These are phyloP conservation scores for Ecdyonurus torrentis DNA, from an alignment of 2,888 invertebrate species.

Conservation along the genomic window DNA sequence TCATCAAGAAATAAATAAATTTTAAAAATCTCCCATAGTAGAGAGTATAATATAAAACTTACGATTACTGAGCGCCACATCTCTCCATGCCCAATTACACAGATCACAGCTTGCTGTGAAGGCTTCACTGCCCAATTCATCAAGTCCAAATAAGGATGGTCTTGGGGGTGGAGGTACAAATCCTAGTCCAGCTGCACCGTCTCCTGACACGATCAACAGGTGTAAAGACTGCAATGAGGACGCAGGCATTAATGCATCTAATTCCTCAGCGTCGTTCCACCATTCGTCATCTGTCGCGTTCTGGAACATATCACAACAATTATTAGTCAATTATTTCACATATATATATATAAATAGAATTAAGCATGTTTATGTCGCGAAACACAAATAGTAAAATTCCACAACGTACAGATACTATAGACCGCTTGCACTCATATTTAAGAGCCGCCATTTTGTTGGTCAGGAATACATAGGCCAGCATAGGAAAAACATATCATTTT, in stretches of 20 bases:
- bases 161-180: background rate
- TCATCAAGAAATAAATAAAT: too few relatives aligned
- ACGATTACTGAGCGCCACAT: constrained; percentile 13
- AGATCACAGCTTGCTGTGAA: constrained; percentile 45
- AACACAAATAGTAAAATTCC: too few relatives aligned
- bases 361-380: too few relatives aligned
- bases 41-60: background rate
- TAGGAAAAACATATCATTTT: too few relatives aligned
- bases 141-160: background rate
- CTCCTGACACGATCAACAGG: background rate
- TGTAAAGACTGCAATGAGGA: background rate
- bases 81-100: constrained; percentile 53
- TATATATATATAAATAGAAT: too few relatives aligned
- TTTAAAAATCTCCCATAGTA: too few relatives aligned
- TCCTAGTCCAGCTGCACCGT: background rate
- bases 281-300: background rate
- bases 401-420: too few relatives aligned
- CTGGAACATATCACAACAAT: background rate
- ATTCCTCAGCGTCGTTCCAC: background rate
- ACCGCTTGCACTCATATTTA: too few relatives aligned
- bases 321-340: too few relatives aligned
- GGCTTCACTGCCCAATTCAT: background rate
- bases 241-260: background rate
- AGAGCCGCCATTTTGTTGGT: too few relatives aligned
- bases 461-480: too few relatives aligned